Conservation (phyloP, 1,140 invertebrate genomes). For the Macrocentrus cingulum region DNA sequence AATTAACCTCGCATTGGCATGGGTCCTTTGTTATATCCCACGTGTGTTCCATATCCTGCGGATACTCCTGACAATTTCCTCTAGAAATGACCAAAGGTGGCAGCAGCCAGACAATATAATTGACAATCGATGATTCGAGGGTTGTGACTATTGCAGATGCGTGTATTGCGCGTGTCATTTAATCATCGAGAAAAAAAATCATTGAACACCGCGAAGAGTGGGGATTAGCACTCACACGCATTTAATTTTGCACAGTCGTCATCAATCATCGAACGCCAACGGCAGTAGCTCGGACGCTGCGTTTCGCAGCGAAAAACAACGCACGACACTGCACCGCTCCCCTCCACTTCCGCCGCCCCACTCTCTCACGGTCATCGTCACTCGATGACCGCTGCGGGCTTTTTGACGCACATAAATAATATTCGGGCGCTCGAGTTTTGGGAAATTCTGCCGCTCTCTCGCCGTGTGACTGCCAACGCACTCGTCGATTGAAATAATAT, state of each 20-base stretch:
- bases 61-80: slow-evolving; percentile 16
- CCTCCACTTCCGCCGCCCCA: slow-evolving; percentile 14
- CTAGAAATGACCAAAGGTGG: not conserved
- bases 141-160: not conserved
- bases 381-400: slow-evolving; percentile 16
- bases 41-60: slow-evolving; percentile 1
- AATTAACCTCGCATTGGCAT: slow-evolving; percentile 18
- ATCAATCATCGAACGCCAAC: slow-evolving; percentile 56
- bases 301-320: slow-evolving; percentile 43
- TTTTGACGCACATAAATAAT: not conserved
- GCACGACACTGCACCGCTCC: slow-evolving; percentile 27
- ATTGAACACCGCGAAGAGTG: slow-evolving; percentile 2
- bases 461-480: no score
- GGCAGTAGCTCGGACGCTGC: slow-evolving; percentile 41
- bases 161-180: no score
- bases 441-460: no score
- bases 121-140: not conserved
- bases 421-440: no score
- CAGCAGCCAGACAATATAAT: slow-evolving; percentile 5
- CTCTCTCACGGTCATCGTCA: slow-evolving; percentile 24
- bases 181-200: slow-evolving; percentile 5
- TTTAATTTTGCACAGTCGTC: slow-evolving; percentile 41
- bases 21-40: not conserved
- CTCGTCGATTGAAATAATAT: no score
- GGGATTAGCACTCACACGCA: slow-evolving; percentile 14